phyloP scores from a whole-genome alignment of 2,888 invertebrate species.

The Cataglyphis livida region DNA sequence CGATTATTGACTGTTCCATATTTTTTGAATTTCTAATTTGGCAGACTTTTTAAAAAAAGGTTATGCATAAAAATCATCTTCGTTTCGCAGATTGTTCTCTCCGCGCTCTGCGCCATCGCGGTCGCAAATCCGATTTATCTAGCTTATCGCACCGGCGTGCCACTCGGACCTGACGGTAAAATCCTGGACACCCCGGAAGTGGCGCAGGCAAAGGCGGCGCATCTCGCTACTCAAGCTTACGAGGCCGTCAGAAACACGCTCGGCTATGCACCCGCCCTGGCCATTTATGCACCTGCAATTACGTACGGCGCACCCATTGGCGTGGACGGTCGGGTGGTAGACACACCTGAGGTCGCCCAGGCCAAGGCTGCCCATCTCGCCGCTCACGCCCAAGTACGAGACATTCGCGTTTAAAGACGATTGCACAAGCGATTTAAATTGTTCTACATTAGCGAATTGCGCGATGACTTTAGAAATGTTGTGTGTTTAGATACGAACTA shows the following conservation, averaged over 20 bases:
- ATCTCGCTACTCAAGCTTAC: slow-evolving; percentile 84
- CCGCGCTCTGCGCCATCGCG: slow-evolving; percentile 69
- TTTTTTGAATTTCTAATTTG: background rate
- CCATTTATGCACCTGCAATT: slow-evolving; percentile 65
- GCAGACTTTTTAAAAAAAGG: background rate
- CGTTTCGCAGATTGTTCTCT: slow-evolving; percentile 72
- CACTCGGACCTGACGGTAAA: slow-evolving; percentile 77
- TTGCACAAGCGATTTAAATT: slow-evolving; percentile 2
- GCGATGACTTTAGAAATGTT: too few relatives aligned
- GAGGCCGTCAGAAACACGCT: slow-evolving; percentile 80
- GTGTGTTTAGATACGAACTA: background rate
- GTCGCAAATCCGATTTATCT: slow-evolving; percentile 69
- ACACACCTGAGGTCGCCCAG: slow-evolving; percentile 83
- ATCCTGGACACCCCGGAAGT: slow-evolving; percentile 83
- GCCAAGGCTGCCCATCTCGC: slow-evolving; percentile 81
- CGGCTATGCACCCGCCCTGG: slow-evolving; percentile 56
- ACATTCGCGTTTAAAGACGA: slow-evolving; percentile 21
- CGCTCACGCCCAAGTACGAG: slow-evolving; percentile 77
- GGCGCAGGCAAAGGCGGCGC: slow-evolving; percentile 85
- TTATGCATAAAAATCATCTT: background rate
- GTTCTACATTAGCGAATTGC: background rate
- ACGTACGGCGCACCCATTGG: slow-evolving; percentile 80
- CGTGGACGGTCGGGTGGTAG: slow-evolving; percentile 79
- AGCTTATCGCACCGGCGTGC: slow-evolving; percentile 70
- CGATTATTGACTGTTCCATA: background rate